Conservation (phyloP, 2,797 vertebrate genomes). For the Anabacerthia variegaticeps region DNA sequence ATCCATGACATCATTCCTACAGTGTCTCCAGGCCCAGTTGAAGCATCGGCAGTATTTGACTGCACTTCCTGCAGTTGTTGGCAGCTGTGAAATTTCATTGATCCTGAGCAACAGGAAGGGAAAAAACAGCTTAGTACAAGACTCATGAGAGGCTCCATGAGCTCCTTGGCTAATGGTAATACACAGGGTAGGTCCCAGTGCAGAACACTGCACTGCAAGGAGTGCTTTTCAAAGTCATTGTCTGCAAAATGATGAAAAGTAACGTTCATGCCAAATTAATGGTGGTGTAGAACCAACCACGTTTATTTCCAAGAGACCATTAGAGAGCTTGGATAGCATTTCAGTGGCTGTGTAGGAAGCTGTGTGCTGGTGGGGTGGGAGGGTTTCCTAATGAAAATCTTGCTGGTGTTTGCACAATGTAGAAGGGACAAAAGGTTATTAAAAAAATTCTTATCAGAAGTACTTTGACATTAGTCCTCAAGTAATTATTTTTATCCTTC, state of each 20-base stretch:
- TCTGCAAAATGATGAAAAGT: background rate
- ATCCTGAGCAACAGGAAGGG: background rate
- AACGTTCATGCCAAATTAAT: background rate
- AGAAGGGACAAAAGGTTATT: slow-evolving; percentile 34
- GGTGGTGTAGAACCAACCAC: background rate
- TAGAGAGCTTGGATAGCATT: background rate
- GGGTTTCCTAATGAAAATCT: background rate
- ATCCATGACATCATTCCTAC: background rate
- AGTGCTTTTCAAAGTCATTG: background rate
- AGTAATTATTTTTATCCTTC: slow-evolving; percentile 75
- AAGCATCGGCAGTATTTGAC: background rate
- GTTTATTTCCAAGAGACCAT: background rate
- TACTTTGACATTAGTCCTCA: slow-evolving; percentile 56
- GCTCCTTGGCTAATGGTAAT: background rate
- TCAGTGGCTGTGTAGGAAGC: background rate
- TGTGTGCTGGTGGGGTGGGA: background rate
- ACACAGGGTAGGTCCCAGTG: background rate
- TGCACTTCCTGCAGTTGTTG: background rate
- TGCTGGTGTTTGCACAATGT: background rate
- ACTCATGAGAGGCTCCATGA: accelerated
- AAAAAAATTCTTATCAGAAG: slow-evolving; percentile 33
- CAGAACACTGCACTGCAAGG: background rate
- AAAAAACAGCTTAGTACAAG: background rate
- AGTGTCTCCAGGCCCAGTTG: background rate
- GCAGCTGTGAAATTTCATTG: background rate